Evolutionary conservation across 1,140 invertebrate genomes (phyloP), one percentile per base, ranked within the genome.

Genomic region (Diuraphis noxia): DNA sequence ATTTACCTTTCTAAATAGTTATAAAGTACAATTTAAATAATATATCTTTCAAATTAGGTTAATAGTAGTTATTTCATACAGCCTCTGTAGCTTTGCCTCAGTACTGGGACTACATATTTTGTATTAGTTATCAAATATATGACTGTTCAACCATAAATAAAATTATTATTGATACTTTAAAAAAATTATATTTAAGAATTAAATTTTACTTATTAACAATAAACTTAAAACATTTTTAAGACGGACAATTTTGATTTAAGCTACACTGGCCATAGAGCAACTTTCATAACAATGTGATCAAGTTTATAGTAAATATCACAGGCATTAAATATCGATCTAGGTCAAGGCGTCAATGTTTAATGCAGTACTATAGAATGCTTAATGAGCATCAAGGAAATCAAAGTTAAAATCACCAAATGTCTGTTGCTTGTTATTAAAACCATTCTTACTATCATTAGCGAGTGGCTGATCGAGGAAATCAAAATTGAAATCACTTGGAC

Each of bases 391-490:
- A 3, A 91, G 89, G 38, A 91, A 91, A 81, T 91, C 89, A 82
- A 91, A 91, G 34, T 81, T 91, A 21, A 91, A 91, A 82, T 91
- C 89, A 52, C 89, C 89, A 52, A 91, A 91, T 0, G 89, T 52
- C 25, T 91, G 89, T 81, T 91, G 89, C 34, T 91, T 91, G 9
- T 91, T 91, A 36, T 82, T 81, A 82, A 81, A 91, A 81, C 89
- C 72, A 46, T 82, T 91, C 25, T 91, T 91, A 13, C 43, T 81
- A 46, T 91, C 89, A 52, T 82, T 91, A 82, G 89, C 89, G 77
- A 91, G 89, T 82, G 89, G 89, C 89, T 91, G 89, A 82, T 91
- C 89, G 8, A 91, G 89, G 17, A 91, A 91, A n/a, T 91, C 89
- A 40, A 91, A 91, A 91, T 81, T 91, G 25, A 91, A 91, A 81